Evolutionary conservation across 92 coral and sea anemone species (phyloP), one percentile per base, ranked within the genome.

Genomic region (Micromussa lordhowensis): DNA sequence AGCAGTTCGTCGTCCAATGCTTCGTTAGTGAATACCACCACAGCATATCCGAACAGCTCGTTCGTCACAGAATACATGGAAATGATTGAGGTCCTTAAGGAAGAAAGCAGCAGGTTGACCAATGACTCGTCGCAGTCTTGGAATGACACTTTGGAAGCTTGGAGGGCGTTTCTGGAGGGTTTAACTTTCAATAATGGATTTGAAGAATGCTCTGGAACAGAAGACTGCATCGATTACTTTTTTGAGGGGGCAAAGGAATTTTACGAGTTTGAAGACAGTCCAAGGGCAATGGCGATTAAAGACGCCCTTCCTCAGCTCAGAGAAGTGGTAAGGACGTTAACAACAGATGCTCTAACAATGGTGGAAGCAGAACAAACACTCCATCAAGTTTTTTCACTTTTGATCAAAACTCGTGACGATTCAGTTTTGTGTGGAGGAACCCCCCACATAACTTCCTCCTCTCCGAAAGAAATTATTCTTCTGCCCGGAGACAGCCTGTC

Each of bases 101-200:
- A 40, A 0, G 68, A 80, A 44, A 40, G 21, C 15, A 86, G 12
- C 18, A 49, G 10, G 66, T 16, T 82, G 40, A 28, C 30, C 28
- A 90, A 84, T 75, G 78, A 87, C 64, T 72, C 91, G 26, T 71
- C 78, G 19, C 58, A 79, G 30, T 86, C 85, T 59, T 91, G 94
- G 94, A 88, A 91, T 74, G 90, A 91, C 57, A 88, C 88, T 35
- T 69, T 93, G 40, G 81, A 83, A 22, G 80, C 80, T 64, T 93
- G 96, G 96, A 91, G 81, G 83, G 92, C 92, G 11, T 87, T 88
- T 40, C 90, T 83, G 7, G 96, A 93, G 68, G 88, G 80, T 16
- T 80, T 91, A 7, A 89, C 94, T 11, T 57, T 78, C 16, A 86
- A 55, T 11, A 58, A 84, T 53, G 89, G 87, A n/a, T 91, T 93